Base-by-base conservation (phyloP, 2,888 invertebrate genomes). In the Epsilonema sp. region DNA sequence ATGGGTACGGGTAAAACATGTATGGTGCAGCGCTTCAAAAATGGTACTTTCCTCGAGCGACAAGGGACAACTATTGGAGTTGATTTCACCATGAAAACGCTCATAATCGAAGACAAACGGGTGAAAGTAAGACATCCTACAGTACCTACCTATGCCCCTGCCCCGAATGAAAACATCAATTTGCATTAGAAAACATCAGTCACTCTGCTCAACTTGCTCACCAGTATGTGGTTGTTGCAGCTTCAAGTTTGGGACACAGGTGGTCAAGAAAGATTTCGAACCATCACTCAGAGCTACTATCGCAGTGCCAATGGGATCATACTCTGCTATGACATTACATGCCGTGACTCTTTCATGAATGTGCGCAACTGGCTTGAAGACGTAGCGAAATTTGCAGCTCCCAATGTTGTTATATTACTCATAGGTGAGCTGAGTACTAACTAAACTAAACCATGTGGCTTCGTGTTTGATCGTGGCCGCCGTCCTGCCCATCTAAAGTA, bases 191-290 rank as follows among this genome's bases (percentile, higher is more conserved):
- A 55, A 57, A 26, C 67, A 84, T 83, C 73, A 83, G 52, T 87
- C 87, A 75, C 87, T 90, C 64, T 89, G 89, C 89, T 89, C 90
- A n/a, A n/a, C n/a, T n/a, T n/a, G n/a, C 69, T n/a, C n/a, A n/a
- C n/a, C n/a, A n/a, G 31, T 31, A 31, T 8, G 8, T 31, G 31
- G 8, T 31, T 4, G 5, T 56, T 58, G 26, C 67, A 84, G 83
- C 73, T 84, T 52, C 87, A 87, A 75, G 87, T 90, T 64, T 89
- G 89, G 89, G 89, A 90, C 69, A 90, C 89, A 11, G 89, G 90
- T 46, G 90, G 90, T 0, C 90, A 90, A 64, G 90, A 92, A 68
- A 74, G 90, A 52, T 90, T 92, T 70, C 77, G 90, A 51, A 90
- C 90, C 3, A 90, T 92, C 57, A 92, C 90, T 1, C 90, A 90